Evolutionary conservation across 2,888 invertebrate species (phyloP).

Genomic region (Criorhina ranunculi): DNA sequence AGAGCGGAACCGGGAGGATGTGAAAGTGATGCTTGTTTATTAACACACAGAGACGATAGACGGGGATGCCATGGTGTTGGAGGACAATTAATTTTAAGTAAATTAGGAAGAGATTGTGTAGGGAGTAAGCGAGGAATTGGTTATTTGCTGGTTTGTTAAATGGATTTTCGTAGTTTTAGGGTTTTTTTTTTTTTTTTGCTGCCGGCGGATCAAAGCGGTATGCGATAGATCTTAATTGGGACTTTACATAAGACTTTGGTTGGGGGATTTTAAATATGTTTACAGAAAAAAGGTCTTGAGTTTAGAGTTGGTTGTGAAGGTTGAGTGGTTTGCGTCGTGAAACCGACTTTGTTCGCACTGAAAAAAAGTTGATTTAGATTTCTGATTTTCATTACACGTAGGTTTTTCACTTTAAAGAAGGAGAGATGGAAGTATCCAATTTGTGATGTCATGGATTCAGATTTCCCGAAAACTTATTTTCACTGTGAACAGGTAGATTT

Average conservation of each 20-base stretch:
- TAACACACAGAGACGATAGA: no score
- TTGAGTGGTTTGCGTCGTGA: no score
- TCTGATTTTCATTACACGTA: no score
- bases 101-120: slow-evolving; percentile 53
- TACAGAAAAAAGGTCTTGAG: not conserved
- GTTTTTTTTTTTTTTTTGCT: no score
- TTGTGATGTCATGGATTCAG: no score
- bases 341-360: no score
- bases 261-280: not conserved
- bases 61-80: slow-evolving; percentile 18
- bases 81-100: slow-evolving; percentile 69
- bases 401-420: no score
- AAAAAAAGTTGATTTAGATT: no score
- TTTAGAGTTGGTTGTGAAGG: not conserved
- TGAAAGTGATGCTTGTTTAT: slow-evolving; percentile 59
- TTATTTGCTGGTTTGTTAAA: slow-evolving; percentile 30
- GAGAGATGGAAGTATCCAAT: no score
- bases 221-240: not conserved
- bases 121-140: slow-evolving; percentile 30
- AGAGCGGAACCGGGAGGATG: not conserved
- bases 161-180: not conserved
- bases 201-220: not conserved
- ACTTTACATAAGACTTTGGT: not conserved
- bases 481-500: no score
- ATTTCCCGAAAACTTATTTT: no score